Percentiles rank a stretch among this genome's conserved stretches.
Evolutionary conservation across 2,888 invertebrate genomes (phyloP).

Genomic region (Candidula unifasciata): DNA sequence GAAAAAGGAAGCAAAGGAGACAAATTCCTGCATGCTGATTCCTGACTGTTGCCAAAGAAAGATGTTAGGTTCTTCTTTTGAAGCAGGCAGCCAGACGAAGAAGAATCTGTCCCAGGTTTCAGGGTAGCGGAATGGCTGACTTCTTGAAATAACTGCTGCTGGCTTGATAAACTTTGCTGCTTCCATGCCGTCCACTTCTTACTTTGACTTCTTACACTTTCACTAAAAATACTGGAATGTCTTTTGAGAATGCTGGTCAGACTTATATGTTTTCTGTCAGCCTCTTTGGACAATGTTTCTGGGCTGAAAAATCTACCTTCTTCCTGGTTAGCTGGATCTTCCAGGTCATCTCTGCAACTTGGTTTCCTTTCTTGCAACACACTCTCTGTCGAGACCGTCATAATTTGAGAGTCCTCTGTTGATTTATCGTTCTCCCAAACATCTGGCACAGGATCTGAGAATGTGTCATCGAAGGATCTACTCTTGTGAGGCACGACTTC

Average conservation of each 20-base stretch:
- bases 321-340: neutral
- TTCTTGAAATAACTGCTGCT: neutral
- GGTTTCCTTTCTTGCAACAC: neutral
- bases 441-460: neutral
- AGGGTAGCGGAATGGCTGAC: neutral
- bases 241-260: neutral
- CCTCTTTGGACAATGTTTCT: neutral
- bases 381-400: constrained; percentile 7
- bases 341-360: neutral
- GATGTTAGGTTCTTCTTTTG: neutral
- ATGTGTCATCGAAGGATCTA: neutral
- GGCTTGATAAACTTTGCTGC: neutral
- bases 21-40: neutral
- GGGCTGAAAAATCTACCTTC: neutral
- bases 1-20: constrained; percentile 1
- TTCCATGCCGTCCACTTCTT: neutral
- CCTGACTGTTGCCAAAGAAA: neutral
- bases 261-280: neutral
- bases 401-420: constrained; percentile 9
- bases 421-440: constrained; percentile 14
- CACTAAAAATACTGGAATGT: neutral
- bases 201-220: neutral
- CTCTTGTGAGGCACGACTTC: neutral
- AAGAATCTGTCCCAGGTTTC: neutral
- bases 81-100: neutral